A percentile compares a stretch with the other conserved stretches of the same genome.
Evolutionary conservation across 1,140 invertebrate genomes (phyloP).

Genomic region (Drosophila athabasca): DNA sequence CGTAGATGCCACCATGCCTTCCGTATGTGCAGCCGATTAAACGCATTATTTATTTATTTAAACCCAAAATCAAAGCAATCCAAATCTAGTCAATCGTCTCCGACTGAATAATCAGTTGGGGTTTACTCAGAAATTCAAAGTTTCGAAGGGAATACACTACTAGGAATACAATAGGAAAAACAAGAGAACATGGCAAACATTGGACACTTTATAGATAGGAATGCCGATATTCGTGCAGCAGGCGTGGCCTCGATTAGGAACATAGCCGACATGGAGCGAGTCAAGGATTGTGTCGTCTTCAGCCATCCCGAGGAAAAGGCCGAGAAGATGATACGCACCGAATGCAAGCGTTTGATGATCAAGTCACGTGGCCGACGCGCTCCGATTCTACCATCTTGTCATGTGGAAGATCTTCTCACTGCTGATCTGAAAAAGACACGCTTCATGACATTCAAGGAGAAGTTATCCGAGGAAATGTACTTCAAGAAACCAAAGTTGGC

Average conservation of each 20-base stretch:
- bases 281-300: constrained; percentile 24
- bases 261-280: neutral
- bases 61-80: neutral
- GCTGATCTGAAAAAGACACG: constrained; percentile 57
- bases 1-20: constrained; percentile 45
- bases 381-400: constrained; percentile 23
- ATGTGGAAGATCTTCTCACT: constrained; percentile 44
- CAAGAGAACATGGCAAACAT: constrained; percentile 38
- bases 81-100: neutral
- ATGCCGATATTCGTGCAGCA: constrained; percentile 35
- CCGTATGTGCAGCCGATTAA: constrained; percentile 44
- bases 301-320: constrained; percentile 51
- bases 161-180: neutral
- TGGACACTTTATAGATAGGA: constrained; percentile 45
- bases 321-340: constrained; percentile 28
- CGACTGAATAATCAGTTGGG: neutral
- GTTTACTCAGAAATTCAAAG: neutral
- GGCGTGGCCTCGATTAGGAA: constrained; percentile 22
- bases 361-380: constrained; percentile 5
- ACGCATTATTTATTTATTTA: constrained; percentile 68
- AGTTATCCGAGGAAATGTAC: constrained; percentile 68
- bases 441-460: constrained; percentile 58
- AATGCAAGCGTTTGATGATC: constrained; percentile 20
- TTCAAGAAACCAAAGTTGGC: constrained; percentile 50
- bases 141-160: neutral